These are phyloP conservation scores for Cheilosia vulpina DNA, from an alignment of 2,888 invertebrate genomes.

Conservation along the genomic window DNA sequence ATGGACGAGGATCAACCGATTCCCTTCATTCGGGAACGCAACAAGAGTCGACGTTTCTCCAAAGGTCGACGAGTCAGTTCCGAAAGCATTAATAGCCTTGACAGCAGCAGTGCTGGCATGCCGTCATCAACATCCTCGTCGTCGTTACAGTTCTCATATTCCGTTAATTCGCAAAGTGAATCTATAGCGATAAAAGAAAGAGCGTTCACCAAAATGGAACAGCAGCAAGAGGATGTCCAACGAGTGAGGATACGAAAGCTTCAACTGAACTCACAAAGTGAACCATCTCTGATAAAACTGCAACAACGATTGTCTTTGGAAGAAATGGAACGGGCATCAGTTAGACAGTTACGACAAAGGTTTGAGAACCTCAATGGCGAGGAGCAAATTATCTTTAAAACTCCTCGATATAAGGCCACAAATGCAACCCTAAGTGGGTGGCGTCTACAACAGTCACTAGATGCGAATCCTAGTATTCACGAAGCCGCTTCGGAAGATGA, in stretches of 20 bases:
- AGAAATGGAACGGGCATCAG: conserved; percentile 57
- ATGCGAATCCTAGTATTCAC: conserved; percentile 77
- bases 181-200: conserved; percentile 79
- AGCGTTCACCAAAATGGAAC: conserved; percentile 79
- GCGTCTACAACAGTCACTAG: conserved; percentile 37
- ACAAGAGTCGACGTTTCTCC: conserved; percentile 59
- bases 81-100: conserved; percentile 65
- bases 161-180: conserved; percentile 81
- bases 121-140: conserved; percentile 72
- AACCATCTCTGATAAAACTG: conserved; percentile 56
- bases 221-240: conserved; percentile 45
- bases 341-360: conserved; percentile 62
- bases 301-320: conserved; percentile 62
- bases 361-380: conserved; percentile 80
- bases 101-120: conserved; percentile 59
- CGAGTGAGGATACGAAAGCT: conserved; percentile 37
- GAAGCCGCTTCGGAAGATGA: conserved; percentile 82
- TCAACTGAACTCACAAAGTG: conserved; percentile 46
- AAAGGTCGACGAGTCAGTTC: conserved; percentile 74
- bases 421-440: conserved; percentile 19
- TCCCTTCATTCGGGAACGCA: conserved; percentile 65
- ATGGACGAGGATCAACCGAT: conserved; percentile 67
- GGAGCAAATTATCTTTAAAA: conserved; percentile 76
- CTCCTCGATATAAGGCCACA: conserved; percentile 61
- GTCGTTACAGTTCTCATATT: conserved; percentile 80